Evolutionary conservation across 2,888 invertebrate genomes (phyloP).

Genomic region (Lasioglossum morio): DNA sequence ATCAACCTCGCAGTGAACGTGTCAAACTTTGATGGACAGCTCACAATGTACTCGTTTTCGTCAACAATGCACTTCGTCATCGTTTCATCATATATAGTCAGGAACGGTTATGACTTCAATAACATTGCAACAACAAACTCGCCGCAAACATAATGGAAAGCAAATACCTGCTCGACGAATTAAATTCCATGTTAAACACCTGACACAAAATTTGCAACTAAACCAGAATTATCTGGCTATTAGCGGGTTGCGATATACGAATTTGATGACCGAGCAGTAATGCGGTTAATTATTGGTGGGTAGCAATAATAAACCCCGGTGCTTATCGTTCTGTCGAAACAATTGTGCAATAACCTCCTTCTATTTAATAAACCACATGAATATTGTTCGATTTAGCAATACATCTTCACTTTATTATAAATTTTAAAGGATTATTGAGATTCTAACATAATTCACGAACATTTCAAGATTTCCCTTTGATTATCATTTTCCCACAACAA

Average conservation of each 20-base stretch:
- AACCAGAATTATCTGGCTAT: slow-evolving; percentile 44
- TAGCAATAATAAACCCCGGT: slow-evolving; percentile 48
- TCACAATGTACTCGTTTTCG: not conserved
- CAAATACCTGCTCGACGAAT: slow-evolving; percentile 23
- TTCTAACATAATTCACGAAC: not conserved
- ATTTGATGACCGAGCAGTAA: slow-evolving; percentile 50
- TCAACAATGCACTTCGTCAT: not conserved
- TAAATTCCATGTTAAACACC: slow-evolving; percentile 31
- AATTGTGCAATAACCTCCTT: slow-evolving; percentile 21
- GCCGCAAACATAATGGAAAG: not conserved
- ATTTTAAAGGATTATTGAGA: not conserved
- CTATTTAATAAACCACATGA: slow-evolving; percentile 15
- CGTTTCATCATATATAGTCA: too few relatives aligned
- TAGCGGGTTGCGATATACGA: slow-evolving; percentile 45
- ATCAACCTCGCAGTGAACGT: not conserved
- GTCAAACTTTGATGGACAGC: not conserved
- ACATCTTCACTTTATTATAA: not conserved
- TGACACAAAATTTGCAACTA: slow-evolving; percentile 41
- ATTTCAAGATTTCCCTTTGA: not conserved
- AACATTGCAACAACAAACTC: slow-evolving; percentile 13
- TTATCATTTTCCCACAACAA: not conserved
- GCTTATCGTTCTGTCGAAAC: slow-evolving; percentile 13
- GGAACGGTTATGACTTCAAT: not conserved
- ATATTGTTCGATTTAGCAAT: not conserved
- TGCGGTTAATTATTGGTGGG: slow-evolving; percentile 44